Base-by-base conservation (phyloP, 2,113 vertebrate species). In the Gallinago jamesoni region DNA sequence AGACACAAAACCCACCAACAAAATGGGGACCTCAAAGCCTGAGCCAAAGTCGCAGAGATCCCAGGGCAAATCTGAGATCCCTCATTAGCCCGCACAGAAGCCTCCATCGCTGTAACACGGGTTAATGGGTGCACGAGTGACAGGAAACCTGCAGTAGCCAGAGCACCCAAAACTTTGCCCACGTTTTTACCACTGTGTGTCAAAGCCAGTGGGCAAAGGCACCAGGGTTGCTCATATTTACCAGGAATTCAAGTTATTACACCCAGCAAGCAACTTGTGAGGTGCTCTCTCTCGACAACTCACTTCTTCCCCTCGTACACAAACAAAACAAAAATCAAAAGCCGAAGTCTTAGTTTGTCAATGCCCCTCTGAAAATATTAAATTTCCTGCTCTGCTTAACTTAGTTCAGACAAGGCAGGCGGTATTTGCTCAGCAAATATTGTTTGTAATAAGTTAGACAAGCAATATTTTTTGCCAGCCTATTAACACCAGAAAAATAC, bases 361-460 rank as follows among this genome's bases (percentile, higher is more conserved):
- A 73, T 95, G 85, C 75, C 96, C 89, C 93, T 93, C 93, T 75
- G 87, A 97, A 96, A 93, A 97, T 50, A 94, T 81, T 95, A 82
- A 80, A 57, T 87, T 95, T 97, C 95, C 97, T 95, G 89, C 95
- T 96, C 96, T 82, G 45, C 96, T 97, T 95, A 96, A 90, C 94
- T 85, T 94, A 73, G 75, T 80, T 91, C 94, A 96, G 87, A 91
- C 87, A 93, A 97, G 88, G 96, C 91, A 94, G 80, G 86, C 85
- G 56, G 80, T 95, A 96, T 97, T 95, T 98, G 94, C 96, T 97
- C 79, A 94, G 93, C 93, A 97, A 98, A 97, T 84, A 96, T 22
- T 62, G 94, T 94, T 95, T 85, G 41, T 56, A 91, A 90, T 84
- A 97, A 97, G 84, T 95, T 94, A 81, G 80, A 97, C 89, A 92